A percentile compares a stretch with the other conserved stretches of the same genome.
Evolutionary conservation across 2,888 invertebrate species (phyloP).

Genomic region (Tipula confusa): DNA sequence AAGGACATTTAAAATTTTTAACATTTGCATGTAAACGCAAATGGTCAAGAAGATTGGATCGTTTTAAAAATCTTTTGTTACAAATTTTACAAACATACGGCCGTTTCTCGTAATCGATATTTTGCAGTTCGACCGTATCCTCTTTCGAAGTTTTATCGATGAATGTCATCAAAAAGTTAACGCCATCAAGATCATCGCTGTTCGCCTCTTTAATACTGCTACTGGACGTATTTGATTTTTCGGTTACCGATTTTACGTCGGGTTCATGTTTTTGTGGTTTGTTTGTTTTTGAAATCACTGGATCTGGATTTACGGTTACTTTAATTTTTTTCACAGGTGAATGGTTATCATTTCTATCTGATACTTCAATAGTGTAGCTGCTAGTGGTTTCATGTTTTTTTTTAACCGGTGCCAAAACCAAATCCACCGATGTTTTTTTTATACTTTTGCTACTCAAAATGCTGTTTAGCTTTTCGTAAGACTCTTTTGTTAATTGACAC

Average conservation of each 20-base stretch:
- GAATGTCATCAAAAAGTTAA: neutral
- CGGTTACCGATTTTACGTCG: neutral
- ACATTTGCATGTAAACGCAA: constrained; percentile 39
- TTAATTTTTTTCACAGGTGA: neutral
- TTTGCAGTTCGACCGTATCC: neutral
- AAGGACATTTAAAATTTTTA: constrained; percentile 38
- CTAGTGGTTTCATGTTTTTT: neutral
- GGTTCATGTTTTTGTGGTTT: neutral
- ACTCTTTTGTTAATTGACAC: constrained; percentile 34
- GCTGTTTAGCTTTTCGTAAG: neutral
- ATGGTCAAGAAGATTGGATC: constrained; percentile 40
- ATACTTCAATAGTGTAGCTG: neutral
- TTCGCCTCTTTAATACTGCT: neutral
- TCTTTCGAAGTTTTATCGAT: neutral
- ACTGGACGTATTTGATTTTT: neutral
- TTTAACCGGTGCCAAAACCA: neutral
- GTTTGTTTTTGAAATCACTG: neutral
- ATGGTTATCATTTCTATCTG: neutral
- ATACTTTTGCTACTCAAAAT: constrained; percentile 30
- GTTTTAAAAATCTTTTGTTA: constrained; percentile 36
- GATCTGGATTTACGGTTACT: neutral
- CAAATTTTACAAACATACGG: constrained; percentile 38
- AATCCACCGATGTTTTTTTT: constrained; percentile 29
- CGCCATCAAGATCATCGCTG: neutral
- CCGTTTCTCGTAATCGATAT: constrained; percentile 3